Conservation (phyloP, 2,888 invertebrate species). For the Cybosia mesomella region DNA sequence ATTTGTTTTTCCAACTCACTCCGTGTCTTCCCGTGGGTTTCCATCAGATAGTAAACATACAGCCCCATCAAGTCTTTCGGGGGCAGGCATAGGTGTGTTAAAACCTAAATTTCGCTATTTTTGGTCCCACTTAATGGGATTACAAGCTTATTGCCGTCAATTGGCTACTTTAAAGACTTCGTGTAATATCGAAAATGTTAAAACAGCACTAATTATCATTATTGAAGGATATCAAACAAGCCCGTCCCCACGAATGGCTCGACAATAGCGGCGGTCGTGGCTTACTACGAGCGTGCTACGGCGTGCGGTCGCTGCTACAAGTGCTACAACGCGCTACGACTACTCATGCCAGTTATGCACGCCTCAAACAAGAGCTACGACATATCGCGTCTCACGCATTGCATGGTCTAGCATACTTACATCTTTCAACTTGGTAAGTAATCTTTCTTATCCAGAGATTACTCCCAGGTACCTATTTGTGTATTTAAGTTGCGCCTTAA, state of each 20-base stretch:
- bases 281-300: conserved; percentile 57
- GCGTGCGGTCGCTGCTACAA: conserved; percentile 56
- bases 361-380: conserved; percentile 52
- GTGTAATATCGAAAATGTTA: no score
- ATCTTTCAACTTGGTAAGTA: conserved; percentile 54
- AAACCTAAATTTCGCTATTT: no score
- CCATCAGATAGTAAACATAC: no score
- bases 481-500: no score
- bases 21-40: no score
- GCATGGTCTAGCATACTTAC: conserved; percentile 59
- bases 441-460: not conserved
- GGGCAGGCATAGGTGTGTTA: no score
- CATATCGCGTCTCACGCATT: conserved; percentile 52
- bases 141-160: no score
- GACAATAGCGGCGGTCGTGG: conserved; percentile 61
- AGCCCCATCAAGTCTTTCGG: no score
- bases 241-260: conserved; percentile 64
- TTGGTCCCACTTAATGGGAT: no score
- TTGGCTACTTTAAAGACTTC: no score
- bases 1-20: no score
- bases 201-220: no score
- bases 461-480: not conserved
- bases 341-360: conserved; percentile 53
- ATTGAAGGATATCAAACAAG: conserved; percentile 66
- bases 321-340: conserved; percentile 43